phyloP scores from a whole-genome alignment of 1,140 invertebrate species.

The Zaprionus nigranus region DNA sequence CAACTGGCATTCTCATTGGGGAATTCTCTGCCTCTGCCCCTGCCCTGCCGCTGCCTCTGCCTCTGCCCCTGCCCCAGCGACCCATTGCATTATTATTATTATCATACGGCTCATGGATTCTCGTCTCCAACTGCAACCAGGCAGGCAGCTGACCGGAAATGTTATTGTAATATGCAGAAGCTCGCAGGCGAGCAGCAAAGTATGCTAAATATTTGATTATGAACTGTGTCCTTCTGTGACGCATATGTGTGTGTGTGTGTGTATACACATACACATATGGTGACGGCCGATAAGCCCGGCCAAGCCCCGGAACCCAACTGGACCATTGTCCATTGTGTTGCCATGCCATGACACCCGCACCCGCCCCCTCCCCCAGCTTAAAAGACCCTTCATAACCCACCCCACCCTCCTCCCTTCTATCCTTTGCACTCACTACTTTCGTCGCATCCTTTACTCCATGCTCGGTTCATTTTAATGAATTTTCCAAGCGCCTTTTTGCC shows the following conservation, averaged over 20 bases:
- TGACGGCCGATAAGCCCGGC: slow-evolving; percentile 60
- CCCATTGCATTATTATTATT: slow-evolving; percentile 73
- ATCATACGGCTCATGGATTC: slow-evolving; percentile 21
- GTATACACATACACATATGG: slow-evolving; percentile 66
- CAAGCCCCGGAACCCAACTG: slow-evolving; percentile 55
- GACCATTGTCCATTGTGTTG: slow-evolving; percentile 75
- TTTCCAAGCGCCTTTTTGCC: slow-evolving; percentile 58
- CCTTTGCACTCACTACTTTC: not conserved
- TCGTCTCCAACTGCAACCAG: slow-evolving; percentile 15
- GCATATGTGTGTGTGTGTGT: slow-evolving; percentile 23
- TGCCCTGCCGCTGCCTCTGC: slow-evolving; percentile 1
- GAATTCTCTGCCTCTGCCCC: slow-evolving; percentile 38
- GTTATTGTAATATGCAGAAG: slow-evolving; percentile 75
- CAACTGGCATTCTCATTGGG: slow-evolving; percentile 65
- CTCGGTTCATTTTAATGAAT: slow-evolving; percentile 79
- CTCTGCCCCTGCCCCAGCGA: slow-evolving; percentile 20
- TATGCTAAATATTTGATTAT: slow-evolving; percentile 83
- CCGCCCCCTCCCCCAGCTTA: not conserved
- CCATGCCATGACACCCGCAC: slow-evolving; percentile 23
- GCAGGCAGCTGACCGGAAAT: slow-evolving; percentile 76
- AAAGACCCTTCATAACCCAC: too few species aligned
- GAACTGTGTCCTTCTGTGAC: slow-evolving; percentile 46
- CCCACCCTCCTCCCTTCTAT: not conserved
- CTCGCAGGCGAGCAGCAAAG: slow-evolving; percentile 62
- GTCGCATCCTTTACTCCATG: slow-evolving; percentile 3